phyloP scores from a whole-genome alignment of 2,113 vertebrate species.

The Cettia cetti region DNA sequence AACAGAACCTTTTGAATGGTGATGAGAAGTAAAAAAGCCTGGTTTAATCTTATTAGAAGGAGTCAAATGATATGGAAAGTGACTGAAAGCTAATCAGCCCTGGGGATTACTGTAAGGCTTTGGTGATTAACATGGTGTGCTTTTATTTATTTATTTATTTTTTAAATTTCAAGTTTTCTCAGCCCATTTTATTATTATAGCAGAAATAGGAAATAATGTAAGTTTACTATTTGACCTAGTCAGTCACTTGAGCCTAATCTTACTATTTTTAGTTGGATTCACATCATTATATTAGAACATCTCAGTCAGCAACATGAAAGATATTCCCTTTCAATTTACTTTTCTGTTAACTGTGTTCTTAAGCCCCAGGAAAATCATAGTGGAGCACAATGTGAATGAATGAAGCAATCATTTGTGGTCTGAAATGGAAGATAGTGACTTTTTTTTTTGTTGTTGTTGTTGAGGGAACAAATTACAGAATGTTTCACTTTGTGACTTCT shows the following conservation, averaged over 20 bases:
- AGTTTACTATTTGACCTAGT: neutral
- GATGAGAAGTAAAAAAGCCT: neutral
- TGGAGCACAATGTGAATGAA: neutral
- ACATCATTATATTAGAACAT: neutral
- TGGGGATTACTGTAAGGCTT: constrained; percentile 4
- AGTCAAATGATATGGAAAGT: constrained; percentile 2
- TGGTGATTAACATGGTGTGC: neutral
- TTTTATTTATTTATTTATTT: neutral
- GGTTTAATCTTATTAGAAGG: constrained; percentile 43
- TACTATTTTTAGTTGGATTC: neutral
- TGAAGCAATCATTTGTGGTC: neutral
- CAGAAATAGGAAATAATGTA: neutral
- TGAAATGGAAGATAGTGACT: neutral
- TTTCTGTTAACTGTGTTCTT: neutral
- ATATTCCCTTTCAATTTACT: neutral
- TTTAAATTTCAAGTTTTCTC: neutral
- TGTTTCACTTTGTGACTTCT: neutral
- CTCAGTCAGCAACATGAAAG: neutral
- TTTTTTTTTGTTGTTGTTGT: neutral
- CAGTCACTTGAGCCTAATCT: neutral
- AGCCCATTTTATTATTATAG: neutral
- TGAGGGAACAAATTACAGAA: neutral
- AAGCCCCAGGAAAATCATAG: neutral
- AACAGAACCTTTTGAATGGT: constrained; percentile 18
- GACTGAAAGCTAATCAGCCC: constrained; percentile 37